Base-by-base conservation (phyloP, 1,140 invertebrate species). In the Chironomus striatipennis region DNA sequence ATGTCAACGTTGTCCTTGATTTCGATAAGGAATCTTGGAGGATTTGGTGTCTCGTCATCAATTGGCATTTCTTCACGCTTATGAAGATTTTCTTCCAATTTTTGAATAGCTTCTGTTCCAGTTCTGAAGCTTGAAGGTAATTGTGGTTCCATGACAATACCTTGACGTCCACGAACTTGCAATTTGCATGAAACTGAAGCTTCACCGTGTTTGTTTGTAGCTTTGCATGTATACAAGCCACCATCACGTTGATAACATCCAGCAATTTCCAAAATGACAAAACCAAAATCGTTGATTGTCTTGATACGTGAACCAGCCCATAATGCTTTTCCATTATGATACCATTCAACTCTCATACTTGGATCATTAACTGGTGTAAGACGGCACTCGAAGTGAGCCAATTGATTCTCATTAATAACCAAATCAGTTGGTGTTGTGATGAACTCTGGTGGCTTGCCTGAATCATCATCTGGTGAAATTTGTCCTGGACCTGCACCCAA, bases 321-420 rank as follows among this genome's bases (percentile, higher is more conserved):
- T 70, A 97, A 84, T 9, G 94, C 88, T 84, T 96, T 95, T 43
- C 95, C 96, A 82, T 98, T 97, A 78, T 97, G 95, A 88, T 91
- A 98, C 96, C 96, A 98, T 84, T 98, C 96, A 15, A 98, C 94
- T 77, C 91, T 87, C 91, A 98, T 92, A 75, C 91, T 94, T 0
- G 93, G 91, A 84, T 98, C 95, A 78, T 94, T 94, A 8, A 95
- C 88, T n/a, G 96, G 96, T 74, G 90, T 88, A 20, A 97, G 83
- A 64, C 93, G 89, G 77, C 93, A 96, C 84, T 98, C 95, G 78
- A 98, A 96, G 82, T 97, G 95, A 76, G 95, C 94, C 73, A 96
- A 84, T 9, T 91, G 90, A 79, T 97, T 97, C 84, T 98, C 96
- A 12, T 87, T 84, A n/a, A 98, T 83, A 15, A 89, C 88, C 73